phyloP scores from a whole-genome alignment of 2,888 invertebrate genomes.

The Altica lythri region DNA sequence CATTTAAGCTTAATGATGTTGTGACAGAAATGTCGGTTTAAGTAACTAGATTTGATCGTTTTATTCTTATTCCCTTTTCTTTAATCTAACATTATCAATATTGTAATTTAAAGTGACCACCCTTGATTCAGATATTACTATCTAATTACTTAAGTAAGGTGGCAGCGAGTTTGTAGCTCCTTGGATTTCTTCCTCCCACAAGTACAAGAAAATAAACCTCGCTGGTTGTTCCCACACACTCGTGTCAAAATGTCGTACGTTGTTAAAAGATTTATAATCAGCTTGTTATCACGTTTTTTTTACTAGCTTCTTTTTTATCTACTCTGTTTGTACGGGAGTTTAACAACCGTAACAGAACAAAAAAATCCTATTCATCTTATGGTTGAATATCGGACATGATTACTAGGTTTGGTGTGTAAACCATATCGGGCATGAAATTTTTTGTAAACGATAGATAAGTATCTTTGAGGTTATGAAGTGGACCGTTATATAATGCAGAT shows the following conservation, averaged over 20 bases:
- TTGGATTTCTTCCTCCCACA: slow-evolving; percentile 35
- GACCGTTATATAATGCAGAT: too few species aligned
- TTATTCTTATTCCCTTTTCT: too few species aligned
- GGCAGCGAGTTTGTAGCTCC: slow-evolving; percentile 26
- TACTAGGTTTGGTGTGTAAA: too few species aligned
- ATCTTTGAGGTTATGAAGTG: too few species aligned
- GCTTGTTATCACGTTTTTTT: slow-evolving; percentile 38
- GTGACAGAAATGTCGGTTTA: too few species aligned
- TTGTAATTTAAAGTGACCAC: slow-evolving; percentile 15
- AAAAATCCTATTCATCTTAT: too few species aligned
- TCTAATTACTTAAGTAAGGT: slow-evolving; percentile 27
- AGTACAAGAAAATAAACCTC: slow-evolving; percentile 34
- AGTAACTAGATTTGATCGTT: too few species aligned
- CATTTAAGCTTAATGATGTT: too few species aligned
- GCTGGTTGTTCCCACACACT: slow-evolving; percentile 43
- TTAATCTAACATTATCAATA: not conserved
- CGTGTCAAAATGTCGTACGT: slow-evolving; percentile 45
- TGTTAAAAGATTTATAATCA: slow-evolving; percentile 45
- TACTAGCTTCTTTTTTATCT: slow-evolving; percentile 33
- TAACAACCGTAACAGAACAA: not conserved
- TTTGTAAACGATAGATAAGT: too few species aligned
- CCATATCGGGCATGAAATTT: too few species aligned
- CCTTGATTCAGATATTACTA: slow-evolving; percentile 25
- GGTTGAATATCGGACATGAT: too few species aligned
- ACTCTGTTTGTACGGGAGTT: not conserved